Evolutionary conservation across 2,113 vertebrate species (phyloP).

Genomic region (Pluvialis apricaria): DNA sequence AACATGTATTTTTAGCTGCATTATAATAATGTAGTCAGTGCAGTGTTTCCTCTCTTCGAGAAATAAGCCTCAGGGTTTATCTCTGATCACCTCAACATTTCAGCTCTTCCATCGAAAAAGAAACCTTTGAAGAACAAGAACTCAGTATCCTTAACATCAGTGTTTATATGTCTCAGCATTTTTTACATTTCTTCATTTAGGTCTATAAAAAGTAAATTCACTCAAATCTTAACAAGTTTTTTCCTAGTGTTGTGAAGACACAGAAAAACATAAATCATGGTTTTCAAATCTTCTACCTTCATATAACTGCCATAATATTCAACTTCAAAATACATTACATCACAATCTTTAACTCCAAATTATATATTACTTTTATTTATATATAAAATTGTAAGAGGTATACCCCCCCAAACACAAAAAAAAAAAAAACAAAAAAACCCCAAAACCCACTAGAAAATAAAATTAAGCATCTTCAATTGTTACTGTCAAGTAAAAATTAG

Average conservation of each 20-base stretch:
- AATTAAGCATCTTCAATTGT: not conserved
- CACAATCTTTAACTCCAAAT: not conserved
- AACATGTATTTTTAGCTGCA: slow-evolving; percentile 7
- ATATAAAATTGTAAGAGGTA: not conserved
- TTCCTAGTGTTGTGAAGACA: not conserved
- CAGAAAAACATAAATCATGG: not conserved
- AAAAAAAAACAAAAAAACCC: not conserved
- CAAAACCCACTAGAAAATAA: not conserved
- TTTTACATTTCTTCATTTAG: not conserved
- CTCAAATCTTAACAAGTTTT: not conserved
- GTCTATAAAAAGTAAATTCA: not conserved
- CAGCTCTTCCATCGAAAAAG: not conserved
- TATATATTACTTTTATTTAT: not conserved
- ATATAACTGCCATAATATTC: not conserved
- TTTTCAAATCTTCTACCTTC: not conserved
- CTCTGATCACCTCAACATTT: slow-evolving; percentile 50
- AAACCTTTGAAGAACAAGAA: slow-evolving; percentile 44
- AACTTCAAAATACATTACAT: not conserved
- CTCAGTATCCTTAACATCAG: not conserved
- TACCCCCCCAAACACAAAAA: too few relatives aligned
- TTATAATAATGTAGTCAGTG: slow-evolving; percentile 29
- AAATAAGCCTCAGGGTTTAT: slow-evolving; percentile 31
- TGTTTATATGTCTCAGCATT: not conserved
- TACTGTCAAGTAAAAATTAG: not conserved
- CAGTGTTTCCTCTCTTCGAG: not conserved